These are phyloP conservation scores for Philaethria dido DNA, from an alignment of 2,888 invertebrate genomes.

Conservation along the genomic window DNA sequence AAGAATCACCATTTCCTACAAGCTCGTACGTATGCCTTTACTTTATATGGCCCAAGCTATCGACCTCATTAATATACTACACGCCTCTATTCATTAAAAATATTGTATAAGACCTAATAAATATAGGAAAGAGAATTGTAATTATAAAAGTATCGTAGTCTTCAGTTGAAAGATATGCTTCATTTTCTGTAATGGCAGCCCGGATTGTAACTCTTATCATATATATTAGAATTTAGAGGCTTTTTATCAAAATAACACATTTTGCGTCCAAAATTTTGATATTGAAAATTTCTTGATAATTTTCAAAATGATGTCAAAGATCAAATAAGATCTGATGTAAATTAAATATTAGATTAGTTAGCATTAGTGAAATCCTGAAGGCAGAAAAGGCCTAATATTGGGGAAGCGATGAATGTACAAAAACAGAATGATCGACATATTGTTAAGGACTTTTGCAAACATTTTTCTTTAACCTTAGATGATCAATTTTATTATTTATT, in stretches of 20 bases:
- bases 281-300: not conserved
- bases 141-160: constrained; percentile 79
- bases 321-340: constrained; percentile 32
- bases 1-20: constrained; percentile 74
- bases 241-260: not conserved
- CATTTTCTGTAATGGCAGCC: constrained; percentile 80
- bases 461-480: constrained; percentile 10
- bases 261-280: not conserved
- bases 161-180: constrained; percentile 83
- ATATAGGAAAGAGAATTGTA: constrained; percentile 82
- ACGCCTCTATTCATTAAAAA: constrained; percentile 64
- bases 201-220: constrained; percentile 54
- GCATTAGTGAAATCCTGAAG: constrained; percentile 68
- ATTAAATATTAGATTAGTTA: constrained; percentile 56
- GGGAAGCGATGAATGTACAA: constrained; percentile 50
- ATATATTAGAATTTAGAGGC: constrained; percentile 18
- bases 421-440: constrained; percentile 31
- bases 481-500: not conserved
- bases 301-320: constrained; percentile 1
- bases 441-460: constrained; percentile 9
- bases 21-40: constrained; percentile 71
- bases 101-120: constrained; percentile 79
- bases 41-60: constrained; percentile 56
- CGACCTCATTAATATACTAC: constrained; percentile 65
- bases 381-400: constrained; percentile 62